Evolutionary conservation across 2,797 vertebrate genomes (phyloP), one percentile per base, ranked within the genome.

Genomic region (Enteromius paludinosus): DNA sequence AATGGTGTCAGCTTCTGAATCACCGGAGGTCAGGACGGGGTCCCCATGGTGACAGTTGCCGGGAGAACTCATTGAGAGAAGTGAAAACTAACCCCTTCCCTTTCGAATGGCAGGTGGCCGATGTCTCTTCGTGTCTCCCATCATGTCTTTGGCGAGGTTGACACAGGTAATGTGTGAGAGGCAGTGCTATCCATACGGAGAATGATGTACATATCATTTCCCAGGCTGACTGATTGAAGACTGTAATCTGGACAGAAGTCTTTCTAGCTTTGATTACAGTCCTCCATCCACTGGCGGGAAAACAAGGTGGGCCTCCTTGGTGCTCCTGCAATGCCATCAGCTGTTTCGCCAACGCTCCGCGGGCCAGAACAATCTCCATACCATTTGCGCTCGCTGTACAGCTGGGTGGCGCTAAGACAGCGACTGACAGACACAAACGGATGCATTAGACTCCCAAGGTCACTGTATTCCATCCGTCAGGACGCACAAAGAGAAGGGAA

Each of bases 121-220:
- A 94, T 91, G 92, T 92, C 91, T 93, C 93, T 93, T 91, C 91
- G 86, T 92, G 91, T 94, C 93, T 88, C 89, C 91, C 90, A 89
- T 94, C 92, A 91, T 90, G 93, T 90, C 90, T 88, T 90, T 93
- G 94, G 92, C 93, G 94, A 94, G 89, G 93, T 90, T 95, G 94
- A 95, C 93, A 92, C 93, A 94, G 92, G 95, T 95, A 95, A 95
- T 94, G 93, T 92, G 92, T 92, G 88, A 59, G 81, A 49, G 82
- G 73, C 87, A 49, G 71, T 64, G 15, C 81, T 52, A 20, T 84
- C 79, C 71, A 49, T 82, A 84, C 72, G 14, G 83, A 93, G 93
- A 92, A 93, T 94, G 93, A 95, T 95, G 93, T 95, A 95, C 95
- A 95, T 96, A 95, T 95, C 93, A 95, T 95, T 94, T 95, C 94